Evolutionary conservation across 1,140 invertebrate species (phyloP).

Genomic region (Sycophaga agraensis): DNA sequence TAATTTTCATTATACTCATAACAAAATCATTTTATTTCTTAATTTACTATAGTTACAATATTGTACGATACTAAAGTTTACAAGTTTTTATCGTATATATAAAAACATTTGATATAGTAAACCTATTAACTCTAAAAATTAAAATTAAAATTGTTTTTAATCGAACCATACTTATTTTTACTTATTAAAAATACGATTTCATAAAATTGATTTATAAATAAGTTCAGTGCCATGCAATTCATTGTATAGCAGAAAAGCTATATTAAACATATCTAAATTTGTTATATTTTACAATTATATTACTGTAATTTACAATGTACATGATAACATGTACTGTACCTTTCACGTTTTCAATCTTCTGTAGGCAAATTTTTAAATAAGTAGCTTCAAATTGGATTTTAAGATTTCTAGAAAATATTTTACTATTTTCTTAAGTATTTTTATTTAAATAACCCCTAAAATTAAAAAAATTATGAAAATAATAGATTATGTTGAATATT

Average conservation of each 20-base stretch:
- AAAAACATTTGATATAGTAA: background rate
- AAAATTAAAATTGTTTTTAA: background rate
- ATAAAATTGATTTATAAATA: background rate
- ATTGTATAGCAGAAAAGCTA: background rate
- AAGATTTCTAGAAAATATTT: no score
- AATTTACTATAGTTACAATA: background rate
- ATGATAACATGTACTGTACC: background rate
- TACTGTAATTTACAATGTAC: constrained; percentile 2
- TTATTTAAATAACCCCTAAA: no score
- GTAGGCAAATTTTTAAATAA: background rate
- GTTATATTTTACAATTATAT: constrained; percentile 9
- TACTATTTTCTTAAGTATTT: no score
- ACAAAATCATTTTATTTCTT: background rate
- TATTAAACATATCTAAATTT: background rate
- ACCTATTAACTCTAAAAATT: background rate
- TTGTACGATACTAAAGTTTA: background rate
- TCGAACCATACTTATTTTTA: background rate
- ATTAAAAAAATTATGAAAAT: no score
- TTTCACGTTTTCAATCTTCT: background rate
- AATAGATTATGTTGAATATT: constrained; percentile 5
- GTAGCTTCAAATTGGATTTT: background rate
- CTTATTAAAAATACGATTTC: no score
- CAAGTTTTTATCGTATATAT: background rate
- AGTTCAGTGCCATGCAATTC: background rate
- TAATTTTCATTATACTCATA: no score